Base-by-base conservation (phyloP, 2,113 vertebrate genomes). In the Eulacestoma nigropectus region DNA sequence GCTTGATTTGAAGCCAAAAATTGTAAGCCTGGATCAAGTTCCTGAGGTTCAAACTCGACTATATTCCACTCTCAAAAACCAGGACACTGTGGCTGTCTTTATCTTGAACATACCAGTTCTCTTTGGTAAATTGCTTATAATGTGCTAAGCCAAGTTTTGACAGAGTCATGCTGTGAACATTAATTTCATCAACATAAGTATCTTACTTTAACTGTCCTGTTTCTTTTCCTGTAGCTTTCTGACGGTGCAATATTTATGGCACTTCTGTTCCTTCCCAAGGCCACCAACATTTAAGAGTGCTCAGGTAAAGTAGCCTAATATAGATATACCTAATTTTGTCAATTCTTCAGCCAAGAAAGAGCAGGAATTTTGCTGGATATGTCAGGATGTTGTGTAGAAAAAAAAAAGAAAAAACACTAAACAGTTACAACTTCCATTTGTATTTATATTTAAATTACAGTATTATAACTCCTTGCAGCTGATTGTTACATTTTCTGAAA, bases 1-100 rank as follows among this genome's bases (percentile, higher is more conserved):
- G 52, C 77, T 90, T 90, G 85, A 96, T 79, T 90, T 63, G 56
- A 83, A 92, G 90, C 90, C 90, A 96, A 72, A 93, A 96, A 63
- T 70, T 65, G n/a, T 72, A 90, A 96, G 76, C 76, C 83, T 93
- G 85, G 90, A 94, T 90, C 79, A 94, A 75, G 57, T 86, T 75
- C 83, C 84, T 87, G 76, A 83, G 52, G 60, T 60, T 92, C 37
- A 92, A 86, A 92, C 32, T 88, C 72, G 77, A 23, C 42, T 78
- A 21, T 46, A 80, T 75, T 77, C 60, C 6, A 1, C 20, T 80
- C 9, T 74, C 79, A 88, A 52, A 95, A 93, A 87, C 20, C 65
- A 87, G 89, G 75, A 79, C 74, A 83, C n/a, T 62, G 16, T 73
- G 65, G 46, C n/a, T 79, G 74, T 41, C 53, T 91, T 89, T 79